phyloP scores from a whole-genome alignment of 2,113 vertebrate genomes.

The Rhizomys pruinosus region DNA sequence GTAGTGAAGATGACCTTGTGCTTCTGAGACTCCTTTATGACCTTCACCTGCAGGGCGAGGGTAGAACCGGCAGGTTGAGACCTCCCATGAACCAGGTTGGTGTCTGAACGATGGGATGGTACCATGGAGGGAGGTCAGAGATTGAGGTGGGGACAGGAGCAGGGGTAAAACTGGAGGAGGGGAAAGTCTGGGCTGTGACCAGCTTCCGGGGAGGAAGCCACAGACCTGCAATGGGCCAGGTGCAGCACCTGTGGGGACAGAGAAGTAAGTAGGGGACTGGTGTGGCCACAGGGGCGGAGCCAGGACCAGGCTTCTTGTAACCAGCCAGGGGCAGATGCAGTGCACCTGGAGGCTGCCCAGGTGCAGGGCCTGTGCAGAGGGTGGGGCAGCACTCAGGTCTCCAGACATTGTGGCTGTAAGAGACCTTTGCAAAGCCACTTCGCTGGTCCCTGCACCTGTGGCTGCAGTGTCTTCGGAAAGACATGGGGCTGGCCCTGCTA shows the following conservation, averaged over 20 bases:
- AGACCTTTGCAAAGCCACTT: neutral
- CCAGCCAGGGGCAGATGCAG: neutral
- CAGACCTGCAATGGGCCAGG: neutral
- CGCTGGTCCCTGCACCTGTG: neutral
- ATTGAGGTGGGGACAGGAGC: neutral
- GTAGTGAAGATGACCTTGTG: neutral
- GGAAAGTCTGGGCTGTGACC: neutral
- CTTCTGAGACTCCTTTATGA: neutral
- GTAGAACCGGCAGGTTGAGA: too few species aligned
- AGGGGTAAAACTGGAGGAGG: neutral
- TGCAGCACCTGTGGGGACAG: neutral
- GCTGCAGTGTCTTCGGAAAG: neutral
- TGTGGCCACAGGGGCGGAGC: neutral
- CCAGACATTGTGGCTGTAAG: fast-evolving
- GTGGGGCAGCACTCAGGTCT: neutral
- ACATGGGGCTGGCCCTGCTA: neutral
- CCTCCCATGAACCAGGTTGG: neutral
- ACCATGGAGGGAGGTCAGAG: neutral
- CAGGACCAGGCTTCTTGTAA: neutral
- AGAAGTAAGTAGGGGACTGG: neutral
- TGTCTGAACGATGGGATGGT: neutral
- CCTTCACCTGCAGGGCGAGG: neutral
- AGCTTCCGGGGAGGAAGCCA: neutral
- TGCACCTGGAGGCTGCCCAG: neutral
- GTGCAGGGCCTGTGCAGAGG: neutral